phyloP scores from a whole-genome alignment of 1,140 invertebrate genomes.

The Macrobrachium rosenbergii region DNA sequence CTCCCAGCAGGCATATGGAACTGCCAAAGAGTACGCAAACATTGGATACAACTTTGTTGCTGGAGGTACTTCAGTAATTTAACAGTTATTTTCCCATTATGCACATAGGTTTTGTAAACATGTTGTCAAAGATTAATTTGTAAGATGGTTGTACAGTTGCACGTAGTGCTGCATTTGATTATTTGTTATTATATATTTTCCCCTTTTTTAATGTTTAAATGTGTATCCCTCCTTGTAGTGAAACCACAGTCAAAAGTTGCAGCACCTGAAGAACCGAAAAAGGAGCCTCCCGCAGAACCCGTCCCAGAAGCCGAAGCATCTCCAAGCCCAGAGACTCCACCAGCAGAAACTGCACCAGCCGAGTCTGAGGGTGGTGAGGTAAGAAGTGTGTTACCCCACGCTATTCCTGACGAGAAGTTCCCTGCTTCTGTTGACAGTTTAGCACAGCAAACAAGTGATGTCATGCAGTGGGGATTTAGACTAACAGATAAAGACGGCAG shows the following conservation, averaged over 20 bases:
- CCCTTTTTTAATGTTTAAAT: not conserved
- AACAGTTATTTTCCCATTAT: not conserved
- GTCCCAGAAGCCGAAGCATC: not conserved
- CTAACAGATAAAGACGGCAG: slow-evolving; percentile 33
- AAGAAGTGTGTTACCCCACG: slow-evolving; percentile 38
- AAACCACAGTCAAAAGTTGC: slow-evolving; percentile 48
- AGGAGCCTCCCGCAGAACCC: slow-evolving; percentile 3
- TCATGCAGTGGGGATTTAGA: slow-evolving; percentile 52
- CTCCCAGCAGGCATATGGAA: slow-evolving; percentile 27
- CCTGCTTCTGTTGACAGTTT: slow-evolving; percentile 28
- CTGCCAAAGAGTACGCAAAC: slow-evolving; percentile 31
- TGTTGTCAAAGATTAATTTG: not conserved
- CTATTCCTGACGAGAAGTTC: slow-evolving; percentile 13
- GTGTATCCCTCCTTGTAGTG: not conserved
- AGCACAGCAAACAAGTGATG: slow-evolving; percentile 51
- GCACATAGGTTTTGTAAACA: not conserved
- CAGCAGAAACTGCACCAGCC: slow-evolving; percentile 7
- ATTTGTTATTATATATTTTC: not conserved
- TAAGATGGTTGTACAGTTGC: not conserved
- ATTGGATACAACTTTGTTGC: slow-evolving; percentile 57
- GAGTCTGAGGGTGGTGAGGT: slow-evolving; percentile 41
- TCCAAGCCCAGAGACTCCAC: slow-evolving; percentile 1
- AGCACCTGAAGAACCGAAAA: not conserved
- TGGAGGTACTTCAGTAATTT: slow-evolving; percentile 30
- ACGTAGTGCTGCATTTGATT: not conserved